Evolutionary conservation across 2,113 vertebrate species (phyloP), one percentile per base, ranked within the genome.

Genomic region (Carassius carassius): DNA sequence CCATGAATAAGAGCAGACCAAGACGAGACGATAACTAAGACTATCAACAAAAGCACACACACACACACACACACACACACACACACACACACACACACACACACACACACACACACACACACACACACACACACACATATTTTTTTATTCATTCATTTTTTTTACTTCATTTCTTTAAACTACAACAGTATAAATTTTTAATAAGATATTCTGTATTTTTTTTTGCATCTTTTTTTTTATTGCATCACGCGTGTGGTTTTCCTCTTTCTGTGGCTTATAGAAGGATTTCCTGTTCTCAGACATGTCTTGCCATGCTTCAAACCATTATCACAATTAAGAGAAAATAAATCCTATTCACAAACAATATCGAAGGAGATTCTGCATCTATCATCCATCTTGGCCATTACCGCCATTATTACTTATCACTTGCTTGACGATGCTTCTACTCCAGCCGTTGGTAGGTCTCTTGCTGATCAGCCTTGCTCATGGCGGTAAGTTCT

Each of bases 401-500:
- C 4, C 44, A 21, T 67, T 21, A 62, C 12, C 23, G 9, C 1
- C 76, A 41, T 11, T 49, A 32, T 60, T 29, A 6, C 17, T 58
- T 1, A 29, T n/a, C 79, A 5, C 69, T 10, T 41, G 13, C 65
- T 65, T 14, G 63, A 81, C 6, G 88, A 92, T 88, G 90, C 41
- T 80, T 81, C 62, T 16, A 58, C 74, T 86, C 63, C 25, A 5
- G n/a, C 65, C 51, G 76, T 86, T 89, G 12, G 29, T 89, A 5
- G 25, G 78, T 6, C 3, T 86, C 49, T 60, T 94, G n/a, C 1
- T 91, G 37, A 62, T 90, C 21, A 21, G 63, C 5, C 4, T 90
- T 65, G 58, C 81, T n/a, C 5, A 87, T 11, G 63, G 35, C 47
- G 92, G 93, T 94, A 89, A 94, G 94, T 92, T 23, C 78, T 81